These are phyloP conservation scores for Stictonetta naevosa DNA, from an alignment of 2,113 vertebrate species.

Conservation along the genomic window DNA sequence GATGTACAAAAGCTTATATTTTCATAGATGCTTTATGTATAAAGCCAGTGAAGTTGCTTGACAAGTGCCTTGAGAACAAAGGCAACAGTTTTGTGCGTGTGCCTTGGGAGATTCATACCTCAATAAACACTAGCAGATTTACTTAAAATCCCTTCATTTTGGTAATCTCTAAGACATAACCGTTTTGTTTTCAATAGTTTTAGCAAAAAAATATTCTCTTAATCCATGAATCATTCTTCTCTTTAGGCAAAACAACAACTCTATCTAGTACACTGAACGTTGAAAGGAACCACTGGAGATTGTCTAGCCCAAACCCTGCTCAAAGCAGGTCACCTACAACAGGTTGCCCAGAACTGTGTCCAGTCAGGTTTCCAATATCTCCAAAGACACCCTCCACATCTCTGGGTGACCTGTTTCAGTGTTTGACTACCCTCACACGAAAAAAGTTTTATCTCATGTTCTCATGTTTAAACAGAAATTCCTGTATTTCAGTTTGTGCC, in stretches of 20 bases:
- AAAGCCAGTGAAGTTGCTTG: not conserved
- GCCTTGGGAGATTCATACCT: not conserved
- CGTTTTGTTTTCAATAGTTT: not conserved
- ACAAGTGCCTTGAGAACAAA: not conserved
- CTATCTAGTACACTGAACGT: not conserved
- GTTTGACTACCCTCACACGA: not conserved
- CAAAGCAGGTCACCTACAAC: not conserved
- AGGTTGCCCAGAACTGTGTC: not conserved
- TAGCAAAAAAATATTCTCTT: not conserved
- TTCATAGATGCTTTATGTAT: not conserved
- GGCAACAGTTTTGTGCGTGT: not conserved
- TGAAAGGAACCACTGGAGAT: not conserved
- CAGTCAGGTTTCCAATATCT: not conserved
- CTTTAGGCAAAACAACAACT: not conserved
- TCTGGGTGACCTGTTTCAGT: not conserved
- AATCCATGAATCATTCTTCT: not conserved
- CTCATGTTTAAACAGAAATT: not conserved
- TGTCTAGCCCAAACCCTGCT: not conserved
- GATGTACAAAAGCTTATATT: not conserved
- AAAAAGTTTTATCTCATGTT: not conserved
- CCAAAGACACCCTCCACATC: not conserved
- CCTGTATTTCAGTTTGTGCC: not conserved
- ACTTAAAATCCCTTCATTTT: not conserved
- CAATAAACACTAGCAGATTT: not conserved
- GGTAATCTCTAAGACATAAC: not conserved